Conservation (phyloP, 2,888 invertebrate genomes). For the Nebria salina region DNA sequence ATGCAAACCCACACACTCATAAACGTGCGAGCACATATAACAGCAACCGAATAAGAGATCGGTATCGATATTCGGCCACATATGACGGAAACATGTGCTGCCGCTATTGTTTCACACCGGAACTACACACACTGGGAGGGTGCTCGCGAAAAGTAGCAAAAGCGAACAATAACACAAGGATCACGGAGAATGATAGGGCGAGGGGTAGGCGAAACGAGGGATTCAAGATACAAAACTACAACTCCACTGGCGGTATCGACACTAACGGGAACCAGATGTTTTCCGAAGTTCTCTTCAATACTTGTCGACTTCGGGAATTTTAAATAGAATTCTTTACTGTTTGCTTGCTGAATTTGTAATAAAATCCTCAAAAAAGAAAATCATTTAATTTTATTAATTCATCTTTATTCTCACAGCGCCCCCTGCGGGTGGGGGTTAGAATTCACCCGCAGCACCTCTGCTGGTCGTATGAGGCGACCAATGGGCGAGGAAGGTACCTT, state of each 20-base stretch:
- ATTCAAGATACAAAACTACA: neutral
- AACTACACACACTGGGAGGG: constrained; percentile 1
- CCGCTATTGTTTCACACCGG: constrained; percentile 21
- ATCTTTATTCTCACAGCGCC: no score
- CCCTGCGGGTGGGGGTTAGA: no score
- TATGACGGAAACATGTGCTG: constrained; percentile 23
- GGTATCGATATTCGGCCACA: constrained; percentile 19
- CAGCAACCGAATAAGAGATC: constrained; percentile 14
- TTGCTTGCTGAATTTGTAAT: neutral
- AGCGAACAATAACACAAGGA: neutral
- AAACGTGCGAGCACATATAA: neutral
- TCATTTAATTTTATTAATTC: no score
- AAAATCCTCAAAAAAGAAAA: no score
- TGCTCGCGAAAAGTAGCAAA: neutral
- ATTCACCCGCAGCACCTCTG: no score
- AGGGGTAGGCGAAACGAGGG: neutral
- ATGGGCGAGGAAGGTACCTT: no score
- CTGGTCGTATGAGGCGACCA: no score
- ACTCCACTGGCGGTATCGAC: neutral
- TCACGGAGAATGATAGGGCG: neutral
- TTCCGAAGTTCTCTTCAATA: neutral
- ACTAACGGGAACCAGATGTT: neutral
- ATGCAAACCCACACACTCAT: neutral
- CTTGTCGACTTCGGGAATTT: neutral
- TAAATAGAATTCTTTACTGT: neutral